These are phyloP conservation scores for Scaptomyza reducta DNA, from an alignment of 2,888 invertebrate species.

Conservation along the genomic window DNA sequence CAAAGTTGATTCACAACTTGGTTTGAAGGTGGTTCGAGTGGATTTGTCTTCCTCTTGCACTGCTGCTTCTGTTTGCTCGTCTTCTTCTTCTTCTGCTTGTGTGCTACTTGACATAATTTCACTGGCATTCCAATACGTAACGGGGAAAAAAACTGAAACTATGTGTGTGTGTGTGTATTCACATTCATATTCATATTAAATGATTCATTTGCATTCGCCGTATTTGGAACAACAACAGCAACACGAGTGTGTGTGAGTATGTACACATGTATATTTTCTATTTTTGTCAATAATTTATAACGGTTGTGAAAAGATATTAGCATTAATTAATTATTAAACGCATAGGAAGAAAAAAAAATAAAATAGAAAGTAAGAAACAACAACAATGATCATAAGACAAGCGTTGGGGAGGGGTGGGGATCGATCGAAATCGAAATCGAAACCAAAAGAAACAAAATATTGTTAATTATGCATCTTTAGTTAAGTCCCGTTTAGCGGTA, in stretches of 20 bases:
- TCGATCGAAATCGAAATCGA: conserved; percentile 35
- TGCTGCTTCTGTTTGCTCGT: conserved; percentile 10
- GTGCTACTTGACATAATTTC: conserved; percentile 56
- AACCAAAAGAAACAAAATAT: conserved; percentile 23
- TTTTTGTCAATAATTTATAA: conserved; percentile 79
- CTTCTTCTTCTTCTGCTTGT: conserved; percentile 1
- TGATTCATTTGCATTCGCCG: conserved; percentile 56
- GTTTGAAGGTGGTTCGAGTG: conserved; percentile 8
- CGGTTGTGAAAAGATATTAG: conserved; percentile 81
- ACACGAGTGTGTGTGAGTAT: conserved; percentile 8
- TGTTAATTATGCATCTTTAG: conserved; percentile 66
- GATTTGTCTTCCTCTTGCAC: neutral
- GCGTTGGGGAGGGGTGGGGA: neutral
- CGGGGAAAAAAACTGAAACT: conserved; percentile 2
- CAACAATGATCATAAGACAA: conserved; percentile 35
- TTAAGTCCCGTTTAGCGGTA: conserved; percentile 3
- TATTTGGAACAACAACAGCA: conserved; percentile 27
- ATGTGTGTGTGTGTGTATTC: conserved; percentile 2
- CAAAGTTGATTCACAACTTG: neutral
- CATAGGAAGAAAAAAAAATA: conserved; percentile 54
- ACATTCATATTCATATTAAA: conserved; percentile 39
- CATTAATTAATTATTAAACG: conserved; percentile 82
- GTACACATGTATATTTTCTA: conserved; percentile 68
- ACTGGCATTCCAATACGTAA: conserved; percentile 69
- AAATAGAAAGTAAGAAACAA: conserved; percentile 76